phyloP scores from a whole-genome alignment of 2,113 vertebrate genomes.

The Galemys pyrenaicus region DNA sequence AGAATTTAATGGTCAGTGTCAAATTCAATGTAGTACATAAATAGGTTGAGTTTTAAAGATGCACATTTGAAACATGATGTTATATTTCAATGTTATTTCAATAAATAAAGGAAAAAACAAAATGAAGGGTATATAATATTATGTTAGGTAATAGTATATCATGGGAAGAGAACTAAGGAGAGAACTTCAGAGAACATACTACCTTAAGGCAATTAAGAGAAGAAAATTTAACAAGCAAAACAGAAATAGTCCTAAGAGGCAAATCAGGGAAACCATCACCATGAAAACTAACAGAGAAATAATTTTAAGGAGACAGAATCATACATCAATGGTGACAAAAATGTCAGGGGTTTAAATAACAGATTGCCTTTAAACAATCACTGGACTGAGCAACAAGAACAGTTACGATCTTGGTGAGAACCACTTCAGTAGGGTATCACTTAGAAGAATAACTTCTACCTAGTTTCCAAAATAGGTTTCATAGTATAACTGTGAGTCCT shows the following conservation, averaged over 20 bases:
- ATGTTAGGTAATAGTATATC: not conserved
- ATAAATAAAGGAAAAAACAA: too few relatives aligned
- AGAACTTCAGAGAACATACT: not conserved
- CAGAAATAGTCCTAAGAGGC: not conserved
- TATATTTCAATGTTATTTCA: too few relatives aligned
- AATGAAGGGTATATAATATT: not conserved
- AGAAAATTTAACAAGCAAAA: not conserved
- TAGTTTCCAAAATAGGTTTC: not conserved
- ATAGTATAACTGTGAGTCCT: not conserved
- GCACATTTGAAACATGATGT: too few relatives aligned
- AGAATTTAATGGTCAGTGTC: too few relatives aligned
- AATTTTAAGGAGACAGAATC: not conserved
- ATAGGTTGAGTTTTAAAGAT: too few relatives aligned
- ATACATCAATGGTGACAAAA: not conserved
- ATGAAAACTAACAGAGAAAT: not conserved
- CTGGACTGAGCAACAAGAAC: not conserved
- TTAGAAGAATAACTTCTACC: not conserved
- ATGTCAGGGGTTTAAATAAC: not conserved
- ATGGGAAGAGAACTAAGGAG: not conserved
- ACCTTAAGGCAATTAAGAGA: not conserved
- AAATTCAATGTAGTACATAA: too few relatives aligned
- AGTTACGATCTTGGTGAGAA: not conserved
- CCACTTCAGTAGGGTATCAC: not conserved
- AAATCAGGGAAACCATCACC: not conserved
- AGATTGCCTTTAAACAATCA: not conserved